Conservation (phyloP, 2,888 invertebrate genomes). For the Microctonus aethiopoides region DNA sequence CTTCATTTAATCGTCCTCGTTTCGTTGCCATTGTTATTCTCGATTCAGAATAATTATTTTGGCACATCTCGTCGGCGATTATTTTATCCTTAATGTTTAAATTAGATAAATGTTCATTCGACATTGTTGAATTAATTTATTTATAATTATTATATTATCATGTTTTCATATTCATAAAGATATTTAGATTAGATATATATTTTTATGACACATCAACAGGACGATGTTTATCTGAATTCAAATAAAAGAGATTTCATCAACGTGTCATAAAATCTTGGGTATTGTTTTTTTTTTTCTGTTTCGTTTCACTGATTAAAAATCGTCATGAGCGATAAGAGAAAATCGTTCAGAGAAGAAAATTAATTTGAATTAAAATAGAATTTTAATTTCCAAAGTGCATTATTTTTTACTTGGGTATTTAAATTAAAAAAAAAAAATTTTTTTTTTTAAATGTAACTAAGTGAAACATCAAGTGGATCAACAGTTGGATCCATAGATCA, state of each 20-base stretch:
- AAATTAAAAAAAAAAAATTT: too few relatives aligned
- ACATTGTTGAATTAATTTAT: slow-evolving; percentile 31
- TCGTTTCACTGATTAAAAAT: not conserved
- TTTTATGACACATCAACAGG: not conserved
- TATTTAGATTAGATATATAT: not conserved
- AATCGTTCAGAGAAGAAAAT: not conserved
- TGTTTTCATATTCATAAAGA: not conserved
- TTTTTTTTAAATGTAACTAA: too few relatives aligned
- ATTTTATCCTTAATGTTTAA: slow-evolving; percentile 15
- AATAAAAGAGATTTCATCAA: not conserved
- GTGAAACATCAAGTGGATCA: not conserved
- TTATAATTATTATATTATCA: not conserved
- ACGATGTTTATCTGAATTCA: not conserved
- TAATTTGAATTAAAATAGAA: not conserved
- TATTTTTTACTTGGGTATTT: too few relatives aligned
- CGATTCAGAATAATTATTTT: slow-evolving; percentile 9
- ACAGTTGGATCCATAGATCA: not conserved
- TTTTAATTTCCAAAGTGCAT: not conserved
- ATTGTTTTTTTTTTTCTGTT: not conserved
- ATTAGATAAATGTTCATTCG: slow-evolving; percentile 37
- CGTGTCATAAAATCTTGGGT: not conserved
- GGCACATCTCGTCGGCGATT: slow-evolving; percentile 6
- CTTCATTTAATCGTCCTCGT: slow-evolving; percentile 29
- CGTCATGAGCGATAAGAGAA: not conserved
- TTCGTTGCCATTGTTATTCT: slow-evolving; percentile 33